phyloP scores from a whole-genome alignment of 2,797 vertebrate genomes.

The Myotis daubentonii region DNA sequence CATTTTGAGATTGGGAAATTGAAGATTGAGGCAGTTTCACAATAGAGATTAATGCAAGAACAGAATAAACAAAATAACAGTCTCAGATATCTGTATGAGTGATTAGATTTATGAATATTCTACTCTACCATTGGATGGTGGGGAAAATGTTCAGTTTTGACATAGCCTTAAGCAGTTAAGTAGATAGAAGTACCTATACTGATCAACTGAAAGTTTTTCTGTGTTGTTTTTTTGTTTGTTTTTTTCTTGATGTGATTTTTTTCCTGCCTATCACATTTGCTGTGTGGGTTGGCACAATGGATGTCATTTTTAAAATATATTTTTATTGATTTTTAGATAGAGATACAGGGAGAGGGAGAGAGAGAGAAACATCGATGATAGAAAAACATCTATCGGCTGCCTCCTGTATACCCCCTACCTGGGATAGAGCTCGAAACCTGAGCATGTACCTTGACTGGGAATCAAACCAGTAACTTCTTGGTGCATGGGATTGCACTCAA shows the following conservation, averaged over 20 bases:
- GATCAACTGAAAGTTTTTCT: background rate
- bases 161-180: background rate
- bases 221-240: background rate
- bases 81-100: conserved; percentile 4
- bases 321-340: too few relatives aligned
- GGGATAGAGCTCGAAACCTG: too few relatives aligned
- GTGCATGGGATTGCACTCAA: too few relatives aligned
- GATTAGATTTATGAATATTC: conserved; percentile 26
- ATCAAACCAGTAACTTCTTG: too few relatives aligned
- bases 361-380: too few relatives aligned
- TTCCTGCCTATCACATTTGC: background rate
- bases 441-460: too few relatives aligned
- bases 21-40: background rate
- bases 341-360: too few relatives aligned
- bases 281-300: background rate
- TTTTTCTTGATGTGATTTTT: background rate
- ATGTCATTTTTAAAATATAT: background rate
- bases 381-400: too few relatives aligned
- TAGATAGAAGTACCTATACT: background rate
- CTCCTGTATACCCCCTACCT: too few relatives aligned
- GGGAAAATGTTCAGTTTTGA: background rate
- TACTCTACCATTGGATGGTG: background rate
- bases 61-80: background rate
- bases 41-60: background rate
- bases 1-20: background rate